These are phyloP conservation scores for Coremacera marginata DNA, from an alignment of 2,888 invertebrate species.

Conservation along the genomic window DNA sequence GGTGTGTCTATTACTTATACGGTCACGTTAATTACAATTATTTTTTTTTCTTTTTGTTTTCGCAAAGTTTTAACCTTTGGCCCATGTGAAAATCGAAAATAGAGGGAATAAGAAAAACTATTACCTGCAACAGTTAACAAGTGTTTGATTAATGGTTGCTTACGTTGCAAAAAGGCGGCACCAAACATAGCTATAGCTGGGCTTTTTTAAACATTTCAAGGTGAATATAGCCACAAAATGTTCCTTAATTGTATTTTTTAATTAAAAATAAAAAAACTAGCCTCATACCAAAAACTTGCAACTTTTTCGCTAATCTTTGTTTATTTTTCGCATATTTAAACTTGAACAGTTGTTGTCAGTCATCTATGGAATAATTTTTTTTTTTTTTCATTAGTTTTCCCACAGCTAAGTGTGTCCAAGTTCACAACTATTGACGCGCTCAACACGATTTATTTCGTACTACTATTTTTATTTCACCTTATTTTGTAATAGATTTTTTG, in stretches of 20 bases:
- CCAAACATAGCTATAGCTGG: background rate
- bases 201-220: background rate
- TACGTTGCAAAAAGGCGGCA: slow-evolving; percentile 57
- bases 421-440: too few relatives aligned
- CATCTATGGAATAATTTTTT: too few relatives aligned
- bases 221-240: background rate
- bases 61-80: background rate
- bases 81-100: background rate
- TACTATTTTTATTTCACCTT: too few relatives aligned
- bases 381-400: too few relatives aligned
- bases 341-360: too few relatives aligned
- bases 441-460: too few relatives aligned
- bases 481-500: too few relatives aligned
- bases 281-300: background rate
- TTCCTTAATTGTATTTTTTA: too few relatives aligned
- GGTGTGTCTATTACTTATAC: background rate
- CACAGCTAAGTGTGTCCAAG: too few relatives aligned
- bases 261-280: background rate
- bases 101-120: background rate
- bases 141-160: slow-evolving; percentile 59
- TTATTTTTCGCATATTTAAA: too few relatives aligned
- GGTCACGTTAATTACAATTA: slow-evolving; percentile 25
- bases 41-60: background rate
- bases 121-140: slow-evolving; percentile 14
- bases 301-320: too few relatives aligned